Evolutionary conservation across 37 sponge, comb jelly and placozoan species (phyloP).

Genomic region (Ianthella basta): DNA sequence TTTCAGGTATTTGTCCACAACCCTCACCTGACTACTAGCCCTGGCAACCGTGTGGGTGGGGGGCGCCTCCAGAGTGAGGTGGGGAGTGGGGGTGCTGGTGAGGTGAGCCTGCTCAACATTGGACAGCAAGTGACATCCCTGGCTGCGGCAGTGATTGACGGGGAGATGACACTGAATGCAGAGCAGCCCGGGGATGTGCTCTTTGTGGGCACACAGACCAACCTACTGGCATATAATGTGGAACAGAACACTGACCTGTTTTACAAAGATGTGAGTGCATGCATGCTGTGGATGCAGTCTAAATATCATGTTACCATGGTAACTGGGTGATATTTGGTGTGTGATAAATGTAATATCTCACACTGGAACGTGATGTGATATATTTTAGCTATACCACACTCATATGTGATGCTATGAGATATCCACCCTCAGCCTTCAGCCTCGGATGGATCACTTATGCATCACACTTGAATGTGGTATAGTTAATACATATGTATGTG

Average conservation of each 20-base stretch:
- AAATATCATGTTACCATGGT: too few species aligned
- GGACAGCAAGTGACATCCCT: slow-evolving; percentile 86
- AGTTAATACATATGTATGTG: too few species aligned
- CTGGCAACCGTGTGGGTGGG: slow-evolving; percentile 1
- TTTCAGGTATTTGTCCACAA: slow-evolving; percentile 60
- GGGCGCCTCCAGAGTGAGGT: neutral
- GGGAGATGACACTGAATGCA: slow-evolving; percentile 24
- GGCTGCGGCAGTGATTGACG: slow-evolving; percentile 45
- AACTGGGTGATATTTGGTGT: too few species aligned
- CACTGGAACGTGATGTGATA: neutral
- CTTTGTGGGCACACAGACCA: slow-evolving; percentile 85
- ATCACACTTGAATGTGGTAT: too few species aligned
- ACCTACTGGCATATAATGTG: slow-evolving; percentile 91
- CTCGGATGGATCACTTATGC: too few species aligned
- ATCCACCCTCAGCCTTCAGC: too few species aligned
- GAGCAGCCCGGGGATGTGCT: slow-evolving; percentile 53
- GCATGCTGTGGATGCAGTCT: neutral
- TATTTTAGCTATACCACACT: too few species aligned
- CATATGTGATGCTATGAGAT: too few species aligned
- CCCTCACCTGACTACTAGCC: slow-evolving; percentile 26
- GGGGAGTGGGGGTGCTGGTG: slow-evolving; percentile 30
- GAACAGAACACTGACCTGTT: slow-evolving; percentile 90
- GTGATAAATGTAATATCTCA: neutral
- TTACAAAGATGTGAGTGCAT: slow-evolving; percentile 78
- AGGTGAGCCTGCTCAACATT: slow-evolving; percentile 74